A percentile compares a stretch with the other conserved stretches of the same genome.
These are phyloP conservation scores for Entelurus aequoreus DNA, from an alignment of 2,113 vertebrate species.

Conservation along the genomic window DNA sequence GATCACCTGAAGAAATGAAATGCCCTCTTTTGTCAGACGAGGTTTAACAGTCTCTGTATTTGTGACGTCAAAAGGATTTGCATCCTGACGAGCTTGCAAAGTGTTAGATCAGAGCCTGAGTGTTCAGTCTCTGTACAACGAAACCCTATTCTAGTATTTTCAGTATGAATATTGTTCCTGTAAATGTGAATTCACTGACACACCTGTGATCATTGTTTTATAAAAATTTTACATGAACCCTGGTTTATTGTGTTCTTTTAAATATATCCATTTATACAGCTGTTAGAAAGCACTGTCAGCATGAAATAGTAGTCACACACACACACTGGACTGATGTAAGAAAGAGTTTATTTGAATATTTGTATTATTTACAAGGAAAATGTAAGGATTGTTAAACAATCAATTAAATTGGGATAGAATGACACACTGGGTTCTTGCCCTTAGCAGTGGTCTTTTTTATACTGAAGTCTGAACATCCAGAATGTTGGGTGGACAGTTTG, in stretches of 20 bases:
- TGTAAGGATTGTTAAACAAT: conserved; percentile 46
- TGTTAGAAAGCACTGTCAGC: too few species aligned
- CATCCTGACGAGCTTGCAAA: conserved; percentile 8
- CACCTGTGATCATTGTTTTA: conserved; percentile 65
- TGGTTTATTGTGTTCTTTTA: neutral
- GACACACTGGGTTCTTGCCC: conserved; percentile 24
- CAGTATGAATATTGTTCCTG: conserved; percentile 23
- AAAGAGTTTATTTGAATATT: conserved; percentile 58
- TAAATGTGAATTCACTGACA: conserved; percentile 58
- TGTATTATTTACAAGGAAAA: conserved; percentile 63
- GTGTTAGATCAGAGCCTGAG: neutral
- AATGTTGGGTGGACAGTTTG: conserved; percentile 22
- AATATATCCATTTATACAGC: too few species aligned
- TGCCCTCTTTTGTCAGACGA: conserved; percentile 9
- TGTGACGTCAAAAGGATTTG: conserved; percentile 21
- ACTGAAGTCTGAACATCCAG: conserved; percentile 32
- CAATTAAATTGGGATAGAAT: conserved; percentile 19
- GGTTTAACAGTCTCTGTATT: conserved; percentile 11
- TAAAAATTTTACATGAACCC: conserved; percentile 61
- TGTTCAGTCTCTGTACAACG: conserved; percentile 15
- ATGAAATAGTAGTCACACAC: neutral
- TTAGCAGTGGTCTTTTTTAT: conserved; percentile 21
- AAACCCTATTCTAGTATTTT: conserved; percentile 29
- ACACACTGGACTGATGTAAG: conserved; percentile 36
- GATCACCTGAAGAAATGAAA: conserved; percentile 11